Conservation (phyloP, 2,888 invertebrate genomes). For the Melipona beecheii region DNA sequence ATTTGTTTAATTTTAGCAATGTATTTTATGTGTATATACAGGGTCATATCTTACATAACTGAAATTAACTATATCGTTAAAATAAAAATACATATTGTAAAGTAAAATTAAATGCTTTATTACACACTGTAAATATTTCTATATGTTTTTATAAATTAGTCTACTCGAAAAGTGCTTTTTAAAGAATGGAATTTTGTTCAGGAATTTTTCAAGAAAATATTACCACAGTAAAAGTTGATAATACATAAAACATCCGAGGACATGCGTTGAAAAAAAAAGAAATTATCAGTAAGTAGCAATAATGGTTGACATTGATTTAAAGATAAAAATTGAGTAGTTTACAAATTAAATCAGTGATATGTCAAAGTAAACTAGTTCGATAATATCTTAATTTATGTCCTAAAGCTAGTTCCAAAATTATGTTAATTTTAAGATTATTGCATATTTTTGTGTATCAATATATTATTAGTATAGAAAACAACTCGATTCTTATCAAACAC, state of each 20-base stretch:
- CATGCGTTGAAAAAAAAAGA: background rate
- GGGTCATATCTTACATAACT: background rate
- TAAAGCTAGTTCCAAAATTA: background rate
- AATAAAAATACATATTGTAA: background rate
- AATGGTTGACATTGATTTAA: background rate
- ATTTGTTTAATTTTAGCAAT: conserved; percentile 9
- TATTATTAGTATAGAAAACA: background rate
- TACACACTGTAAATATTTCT: background rate
- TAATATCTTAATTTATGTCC: background rate
- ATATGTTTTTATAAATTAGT: background rate
- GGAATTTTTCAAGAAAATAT: background rate
- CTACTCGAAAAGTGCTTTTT: background rate
- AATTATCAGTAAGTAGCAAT: background rate
- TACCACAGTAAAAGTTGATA: background rate
- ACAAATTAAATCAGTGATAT: background rate
- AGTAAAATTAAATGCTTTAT: background rate
- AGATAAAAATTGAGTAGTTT: background rate
- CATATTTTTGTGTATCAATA: background rate
- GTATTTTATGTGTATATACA: background rate
- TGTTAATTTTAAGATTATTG: background rate
- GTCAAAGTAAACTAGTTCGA: background rate
- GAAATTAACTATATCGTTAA: background rate
- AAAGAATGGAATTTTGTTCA: background rate
- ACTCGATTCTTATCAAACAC: background rate
- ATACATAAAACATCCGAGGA: background rate